Conservation (phyloP, 1,140 invertebrate species). For the Aphis gossypii region DNA sequence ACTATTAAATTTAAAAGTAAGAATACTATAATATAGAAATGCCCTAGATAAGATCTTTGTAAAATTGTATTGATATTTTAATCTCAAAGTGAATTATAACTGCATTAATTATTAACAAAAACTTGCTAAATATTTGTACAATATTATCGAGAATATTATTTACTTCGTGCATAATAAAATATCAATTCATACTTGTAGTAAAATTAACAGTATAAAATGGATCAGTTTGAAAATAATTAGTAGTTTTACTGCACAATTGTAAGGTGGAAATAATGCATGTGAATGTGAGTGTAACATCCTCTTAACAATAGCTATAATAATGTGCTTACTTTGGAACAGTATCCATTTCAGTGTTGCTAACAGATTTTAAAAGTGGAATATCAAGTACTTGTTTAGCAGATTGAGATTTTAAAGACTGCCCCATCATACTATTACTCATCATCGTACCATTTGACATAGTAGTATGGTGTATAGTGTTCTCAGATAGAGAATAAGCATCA, state of each 20-base stretch:
- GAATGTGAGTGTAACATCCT: background rate
- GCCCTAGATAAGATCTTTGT: background rate
- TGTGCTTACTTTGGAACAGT: constrained; percentile 45
- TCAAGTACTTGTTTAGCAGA: constrained; percentile 21
- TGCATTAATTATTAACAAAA: background rate
- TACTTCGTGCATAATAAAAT: background rate
- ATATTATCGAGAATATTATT: background rate
- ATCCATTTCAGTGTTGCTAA: constrained; percentile 47
- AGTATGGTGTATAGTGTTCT: background rate
- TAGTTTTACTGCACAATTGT: background rate
- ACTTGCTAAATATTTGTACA: background rate
- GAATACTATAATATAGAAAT: background rate
- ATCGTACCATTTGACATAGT: background rate
- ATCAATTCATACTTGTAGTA: background rate
- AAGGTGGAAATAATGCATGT: background rate
- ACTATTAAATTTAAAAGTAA: background rate
- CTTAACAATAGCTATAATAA: constrained; percentile 7
- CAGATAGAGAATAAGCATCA: constrained; percentile 2
- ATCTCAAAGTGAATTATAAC: background rate
- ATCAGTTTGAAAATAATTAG: background rate
- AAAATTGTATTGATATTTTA: background rate
- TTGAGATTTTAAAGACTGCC: constrained; percentile 35
- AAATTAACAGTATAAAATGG: background rate
- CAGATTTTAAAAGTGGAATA: constrained; percentile 31
- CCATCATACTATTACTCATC: constrained; percentile 31